A percentile compares a stretch with the other conserved stretches of the same genome.
These are phyloP conservation scores for Auanema sp. DNA, from an alignment of 2,888 invertebrate species.

Conservation along the genomic window DNA sequence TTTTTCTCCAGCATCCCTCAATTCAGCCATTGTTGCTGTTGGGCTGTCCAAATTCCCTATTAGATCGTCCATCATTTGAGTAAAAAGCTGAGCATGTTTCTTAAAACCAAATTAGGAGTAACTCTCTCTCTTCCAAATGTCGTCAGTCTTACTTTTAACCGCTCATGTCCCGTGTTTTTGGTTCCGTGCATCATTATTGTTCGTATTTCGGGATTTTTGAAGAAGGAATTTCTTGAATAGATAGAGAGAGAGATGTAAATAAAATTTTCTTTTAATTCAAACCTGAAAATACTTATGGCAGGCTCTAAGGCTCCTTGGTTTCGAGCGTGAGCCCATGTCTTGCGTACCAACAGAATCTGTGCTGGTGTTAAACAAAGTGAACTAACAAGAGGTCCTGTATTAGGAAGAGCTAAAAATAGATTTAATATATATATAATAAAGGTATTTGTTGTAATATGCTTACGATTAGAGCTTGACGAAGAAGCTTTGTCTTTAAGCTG, in stretches of 20 bases:
- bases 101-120: slow-evolving; percentile 13
- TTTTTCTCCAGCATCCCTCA: slow-evolving; percentile 39
- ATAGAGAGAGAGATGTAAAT: neutral
- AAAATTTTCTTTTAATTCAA: neutral
- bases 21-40: slow-evolving; percentile 27
- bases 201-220: slow-evolving; percentile 45
- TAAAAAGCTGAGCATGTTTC: slow-evolving; percentile 42
- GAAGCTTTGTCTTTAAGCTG: slow-evolving; percentile 29
- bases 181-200: slow-evolving; percentile 44
- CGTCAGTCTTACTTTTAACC: slow-evolving; percentile 29
- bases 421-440: neutral
- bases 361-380: slow-evolving; percentile 35
- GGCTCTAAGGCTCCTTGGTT: slow-evolving; percentile 45
- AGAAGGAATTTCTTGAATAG: slow-evolving; percentile 37
- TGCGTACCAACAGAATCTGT: slow-evolving; percentile 41
- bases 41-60: slow-evolving; percentile 34
- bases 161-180: slow-evolving; percentile 43
- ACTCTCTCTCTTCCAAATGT: neutral
- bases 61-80: slow-evolving; percentile 40
- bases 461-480: slow-evolving; percentile 29
- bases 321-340: slow-evolving; percentile 42
- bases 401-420: slow-evolving; percentile 16
- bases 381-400: slow-evolving; percentile 19
- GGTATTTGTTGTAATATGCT: slow-evolving; percentile 1
- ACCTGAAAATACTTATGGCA: slow-evolving; percentile 41